These are phyloP conservation scores for Megaceryle maxima DNA, from an alignment of 2,113 vertebrate genomes.

Conservation along the genomic window DNA sequence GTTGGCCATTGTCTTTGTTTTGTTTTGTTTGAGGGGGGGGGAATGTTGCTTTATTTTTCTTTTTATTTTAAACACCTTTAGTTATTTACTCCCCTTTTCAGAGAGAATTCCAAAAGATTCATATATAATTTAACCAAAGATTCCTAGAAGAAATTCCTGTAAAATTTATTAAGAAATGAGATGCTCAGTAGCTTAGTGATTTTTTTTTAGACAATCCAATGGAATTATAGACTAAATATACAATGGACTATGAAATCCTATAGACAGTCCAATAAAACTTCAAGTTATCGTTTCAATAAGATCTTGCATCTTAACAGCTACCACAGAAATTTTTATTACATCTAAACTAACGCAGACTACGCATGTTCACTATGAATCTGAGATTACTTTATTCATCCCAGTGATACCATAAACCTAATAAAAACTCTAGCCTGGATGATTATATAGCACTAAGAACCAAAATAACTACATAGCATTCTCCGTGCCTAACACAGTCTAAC, in stretches of 20 bases:
- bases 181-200: not conserved
- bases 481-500: not conserved
- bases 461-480: not conserved
- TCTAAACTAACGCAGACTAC: not conserved
- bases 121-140: not conserved
- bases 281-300: not conserved
- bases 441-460: not conserved
- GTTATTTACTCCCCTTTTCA: not conserved
- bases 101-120: not conserved
- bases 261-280: not conserved
- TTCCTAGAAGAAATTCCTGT: not conserved
- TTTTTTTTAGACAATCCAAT: not conserved
- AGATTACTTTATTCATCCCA: constrained; percentile 47
- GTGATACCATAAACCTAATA: constrained; percentile 32
- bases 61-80: not conserved
- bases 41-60: not conserved
- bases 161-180: not conserved
- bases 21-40: no score
- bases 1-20: fast-evolving
- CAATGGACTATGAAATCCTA: not conserved
- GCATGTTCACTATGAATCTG: not conserved
- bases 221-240: not conserved
- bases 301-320: not conserved
- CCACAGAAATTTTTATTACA: not conserved
- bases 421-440: constrained; percentile 14